phyloP scores from a whole-genome alignment of 2,888 invertebrate genomes.

The Drosophila dives region DNA sequence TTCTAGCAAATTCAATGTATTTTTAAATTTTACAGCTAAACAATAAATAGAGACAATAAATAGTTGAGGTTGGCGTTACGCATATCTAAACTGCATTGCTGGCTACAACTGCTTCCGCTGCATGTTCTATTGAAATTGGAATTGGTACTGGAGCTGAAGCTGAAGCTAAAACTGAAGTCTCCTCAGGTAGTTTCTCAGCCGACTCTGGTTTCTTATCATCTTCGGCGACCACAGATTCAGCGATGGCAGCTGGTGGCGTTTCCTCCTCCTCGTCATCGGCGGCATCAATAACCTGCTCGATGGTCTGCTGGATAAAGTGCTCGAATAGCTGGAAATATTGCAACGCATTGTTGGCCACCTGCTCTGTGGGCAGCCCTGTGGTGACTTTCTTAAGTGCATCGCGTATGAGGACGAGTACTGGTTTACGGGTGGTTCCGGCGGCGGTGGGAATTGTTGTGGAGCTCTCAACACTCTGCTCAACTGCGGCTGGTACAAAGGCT shows the following conservation, averaged over 20 bases:
- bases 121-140: neutral
- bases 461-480: constrained; percentile 30
- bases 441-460: constrained; percentile 41
- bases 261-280: constrained; percentile 81
- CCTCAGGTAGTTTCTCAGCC: constrained; percentile 31
- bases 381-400: constrained; percentile 83
- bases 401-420: constrained; percentile 81
- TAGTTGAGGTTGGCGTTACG: constrained; percentile 35
- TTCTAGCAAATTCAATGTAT: constrained; percentile 10
- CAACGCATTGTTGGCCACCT: constrained; percentile 82
- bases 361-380: constrained; percentile 79
- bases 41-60: constrained; percentile 66
- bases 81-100: constrained; percentile 52
- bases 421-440: constrained; percentile 65
- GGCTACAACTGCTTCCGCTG: constrained; percentile 23
- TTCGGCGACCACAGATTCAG: constrained; percentile 15
- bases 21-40: constrained; percentile 46
- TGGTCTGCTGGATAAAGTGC: constrained; percentile 83
- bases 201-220: constrained; percentile 54
- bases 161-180: neutral
- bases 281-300: constrained; percentile 81
- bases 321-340: constrained; percentile 83
- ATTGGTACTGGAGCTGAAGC: constrained; percentile 7
- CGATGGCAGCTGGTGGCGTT: constrained; percentile 27
- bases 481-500: neutral